Base-by-base conservation (phyloP, 2,113 vertebrate genomes). In the Pseudonaja textilis region DNA sequence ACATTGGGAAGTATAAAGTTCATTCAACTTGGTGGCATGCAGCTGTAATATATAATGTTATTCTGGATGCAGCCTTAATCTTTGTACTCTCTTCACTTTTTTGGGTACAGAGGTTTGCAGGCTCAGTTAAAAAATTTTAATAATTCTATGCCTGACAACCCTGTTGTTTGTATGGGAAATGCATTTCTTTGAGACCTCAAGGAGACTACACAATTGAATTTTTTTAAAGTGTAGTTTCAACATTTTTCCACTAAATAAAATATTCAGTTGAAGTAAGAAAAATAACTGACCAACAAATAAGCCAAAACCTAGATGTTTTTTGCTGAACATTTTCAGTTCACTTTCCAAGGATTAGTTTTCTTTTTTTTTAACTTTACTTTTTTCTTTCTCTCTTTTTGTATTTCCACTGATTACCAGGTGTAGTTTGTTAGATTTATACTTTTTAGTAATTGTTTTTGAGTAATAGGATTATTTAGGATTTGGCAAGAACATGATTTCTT, bases 211-310 rank as follows among this genome's bases (percentile, higher is more conserved):
- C n/a, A 81, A 93, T 23, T 14, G n/a, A 86, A 52, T 34, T 81
- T 74, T 74, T 81, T 81, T 81, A 5, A 81, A 81, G 2, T 8
- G 2, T 39, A 81, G n/a, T 39, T 94, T 93, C 25, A 88, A 87
- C 87, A 95, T 45, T 88, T 88, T 59, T 20, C 54, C 57, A 87
- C 54, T 89, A 18, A 69, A 29, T 20, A 47, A 34, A 59, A 90
- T 7, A 91, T 12, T 88, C 39, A 54, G 55, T 92, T 39, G 93
- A 93, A 57, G 89, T 89, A 92, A 91, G 92, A 93, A 94, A 95
- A 87, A 25, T 23, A 74, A 16, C n/a, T 69, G 26, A 25, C 47
- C 45, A 89, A 23, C n/a, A 74, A 25, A 74, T 88, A 92, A 64
- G 12, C 34, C 55, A 39, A 18, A 56, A 45, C 10, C 18, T 87